Base-by-base conservation (phyloP, 2,888 invertebrate genomes). In the Heliconius hortense region DNA sequence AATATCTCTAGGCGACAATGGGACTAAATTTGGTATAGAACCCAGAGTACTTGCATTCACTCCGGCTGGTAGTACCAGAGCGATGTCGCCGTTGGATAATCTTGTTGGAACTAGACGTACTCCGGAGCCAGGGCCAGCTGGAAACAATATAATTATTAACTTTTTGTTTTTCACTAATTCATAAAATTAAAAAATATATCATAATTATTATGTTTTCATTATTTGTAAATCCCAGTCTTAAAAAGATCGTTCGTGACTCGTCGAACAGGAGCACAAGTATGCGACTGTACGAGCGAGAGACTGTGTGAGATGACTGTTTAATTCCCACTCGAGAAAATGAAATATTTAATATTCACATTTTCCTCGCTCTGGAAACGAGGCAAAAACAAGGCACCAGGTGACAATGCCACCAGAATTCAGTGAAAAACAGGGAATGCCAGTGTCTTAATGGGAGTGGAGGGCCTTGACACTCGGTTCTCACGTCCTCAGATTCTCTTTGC, bases 91-190 rank as follows among this genome's bases (percentile, higher is more conserved):
- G 84, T 97, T 97, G 35, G 97, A 95, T 26, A 98, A 87, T 80
- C 97, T 95, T 18, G 97, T 97, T 31, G 97, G 97, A 21, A 97
- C 96, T 72, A 98, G 91, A 79, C 97, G 97, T 4, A 97, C 95
- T 0, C 96, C 96, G 10, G 95, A 95, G 1, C 96, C 96, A 26
- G 95, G 95, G 35, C 96, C 96, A 82, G 97, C 97, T 93, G 87
- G 31, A 75, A 75, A 53, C 7, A 28, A 70, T 26, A 66, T 26
- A 64, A 1, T 60, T 69, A 69, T 77, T 71, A 43, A 26, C 18
- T 43, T 21, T 26, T 60, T 71, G 56, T 18, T 18, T 18, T 48
- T 48, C 5, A 18, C 7, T 5, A 48, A 48, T 48, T 18, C 15
- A 18, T 7, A 18, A 7, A 48, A 48, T 18, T 48, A 2, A 48